Base-by-base conservation (phyloP, 2,888 invertebrate genomes). In the Apodemia mormo region DNA sequence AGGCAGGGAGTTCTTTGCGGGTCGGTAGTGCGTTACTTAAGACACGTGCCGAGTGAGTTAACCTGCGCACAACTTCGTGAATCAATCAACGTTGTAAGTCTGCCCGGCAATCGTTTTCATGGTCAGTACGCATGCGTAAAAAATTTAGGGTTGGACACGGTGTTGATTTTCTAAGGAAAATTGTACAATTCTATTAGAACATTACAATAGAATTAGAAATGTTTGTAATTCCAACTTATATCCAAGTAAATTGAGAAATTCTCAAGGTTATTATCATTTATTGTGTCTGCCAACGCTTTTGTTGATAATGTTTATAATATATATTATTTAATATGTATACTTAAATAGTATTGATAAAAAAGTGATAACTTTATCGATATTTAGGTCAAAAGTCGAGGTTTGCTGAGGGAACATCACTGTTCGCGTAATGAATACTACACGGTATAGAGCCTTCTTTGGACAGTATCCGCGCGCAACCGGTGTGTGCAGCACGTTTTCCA, bases 21-120 rank as follows among this genome's bases (percentile, higher is more conserved):
- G 77, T 80, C 85, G 85, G 84, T 74, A 78, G 81, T 79, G 76
- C 82, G 79, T 81, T 82, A 81, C 85, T 85, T 84, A 84, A 81
- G 83, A 85, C 84, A 85, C 83, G 83, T 87, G 82, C 78, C 75
- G 76, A 78, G 76, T 76, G 79, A 81, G 81, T 82, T 88, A 88
- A 88, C 90, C 91, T 90, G 89, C 87, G 90, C 89, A 83, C 86
- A 89, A 90, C 85, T 90, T 87, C 82, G 85, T 87, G 90, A 92
- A 92, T 91, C 92, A 92, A 91, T 92, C 92, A 91, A 88, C 89
- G 85, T 84, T 81, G 83, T 82, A 82, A 85, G 84, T 86, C 84
- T 85, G 85, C 87, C 86, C 85, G 84, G 89, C 86, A 82, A 84
- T 85, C 82, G 83, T 82, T 82, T 68, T 78, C 78, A 77, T 72